A percentile compares a stretch with the other conserved stretches of the same genome.
phyloP scores from a whole-genome alignment of 2,113 vertebrate species.

The Neogobius melanostomus region DNA sequence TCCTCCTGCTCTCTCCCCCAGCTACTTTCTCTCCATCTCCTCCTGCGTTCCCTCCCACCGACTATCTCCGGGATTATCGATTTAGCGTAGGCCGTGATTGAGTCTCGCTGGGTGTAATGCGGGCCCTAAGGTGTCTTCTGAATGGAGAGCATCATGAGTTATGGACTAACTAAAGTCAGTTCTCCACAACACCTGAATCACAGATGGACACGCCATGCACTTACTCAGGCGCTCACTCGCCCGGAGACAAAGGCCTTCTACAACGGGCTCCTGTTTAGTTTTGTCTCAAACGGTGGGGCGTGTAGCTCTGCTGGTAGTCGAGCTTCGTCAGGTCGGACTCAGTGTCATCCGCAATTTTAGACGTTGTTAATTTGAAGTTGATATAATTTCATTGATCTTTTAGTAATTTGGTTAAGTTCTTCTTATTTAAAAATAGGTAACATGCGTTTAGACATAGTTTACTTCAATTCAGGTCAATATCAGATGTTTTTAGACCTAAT shows the following conservation, averaged over 20 bases:
- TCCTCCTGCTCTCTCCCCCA: constrained; percentile 43
- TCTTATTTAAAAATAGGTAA: no score
- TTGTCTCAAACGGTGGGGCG: no score
- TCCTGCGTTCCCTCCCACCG: constrained; percentile 48
- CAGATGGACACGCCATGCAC: constrained; percentile 26
- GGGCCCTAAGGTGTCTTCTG: constrained; percentile 75
- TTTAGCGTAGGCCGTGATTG: constrained; percentile 77
- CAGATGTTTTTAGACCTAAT: no score
- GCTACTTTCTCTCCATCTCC: constrained; percentile 60
- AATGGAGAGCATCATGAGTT: constrained; percentile 79
- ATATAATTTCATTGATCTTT: no score
- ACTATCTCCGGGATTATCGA: constrained; percentile 75
- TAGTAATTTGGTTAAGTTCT: no score
- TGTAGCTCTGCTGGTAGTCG: no score
- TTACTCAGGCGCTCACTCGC: constrained; percentile 25
- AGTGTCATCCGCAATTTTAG: no score
- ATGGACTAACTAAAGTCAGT: constrained; percentile 75
- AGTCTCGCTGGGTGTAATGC: constrained; percentile 75
- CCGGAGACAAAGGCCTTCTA: constrained; percentile 19
- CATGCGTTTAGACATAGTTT: no score
- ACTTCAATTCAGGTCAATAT: neutral
- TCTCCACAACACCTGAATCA: constrained; percentile 68
- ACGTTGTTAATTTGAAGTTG: no score
- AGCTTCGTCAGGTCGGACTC: no score
- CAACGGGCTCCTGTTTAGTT: neutral